Conservation (phyloP, 1,140 invertebrate species). For the Drosophila ohnishii region DNA sequence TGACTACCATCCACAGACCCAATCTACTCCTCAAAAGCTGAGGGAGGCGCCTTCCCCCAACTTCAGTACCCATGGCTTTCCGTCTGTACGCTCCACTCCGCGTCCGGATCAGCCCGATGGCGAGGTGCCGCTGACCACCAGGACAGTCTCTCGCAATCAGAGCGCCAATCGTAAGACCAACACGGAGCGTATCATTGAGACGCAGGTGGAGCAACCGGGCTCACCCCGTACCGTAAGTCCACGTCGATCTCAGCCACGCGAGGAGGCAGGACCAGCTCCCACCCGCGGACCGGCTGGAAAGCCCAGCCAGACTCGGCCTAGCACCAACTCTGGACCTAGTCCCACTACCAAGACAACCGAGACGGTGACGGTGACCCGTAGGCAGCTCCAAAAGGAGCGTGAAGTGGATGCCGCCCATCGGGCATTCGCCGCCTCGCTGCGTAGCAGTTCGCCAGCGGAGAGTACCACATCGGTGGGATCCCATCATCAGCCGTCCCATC, state of each 20-base stretch:
- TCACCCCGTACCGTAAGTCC: slow-evolving; percentile 33
- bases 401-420: slow-evolving; percentile 87
- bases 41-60: slow-evolving; percentile 51
- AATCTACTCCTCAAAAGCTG: slow-evolving; percentile 25
- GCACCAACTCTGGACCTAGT: slow-evolving; percentile 18
- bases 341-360: slow-evolving; percentile 36
- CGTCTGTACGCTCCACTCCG: slow-evolving; percentile 46
- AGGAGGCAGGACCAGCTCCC: slow-evolving; percentile 49
- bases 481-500: slow-evolving; percentile 20
- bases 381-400: slow-evolving; percentile 82
- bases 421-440: slow-evolving; percentile 88
- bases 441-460: slow-evolving; percentile 84
- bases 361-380: slow-evolving; percentile 52
- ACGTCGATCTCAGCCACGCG: slow-evolving; percentile 47
- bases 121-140: slow-evolving; percentile 42
- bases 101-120: slow-evolving; percentile 59
- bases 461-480: slow-evolving; percentile 58
- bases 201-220: slow-evolving; percentile 55
- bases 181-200: slow-evolving; percentile 70
- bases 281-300: slow-evolving; percentile 40
- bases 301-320: slow-evolving; percentile 29
- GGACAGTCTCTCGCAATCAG: slow-evolving; percentile 45
- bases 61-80: slow-evolving; percentile 68
- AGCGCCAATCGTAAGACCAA: slow-evolving; percentile 61
- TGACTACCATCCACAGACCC: slow-evolving; percentile 7